These are phyloP conservation scores for Platichthys flesus DNA, from an alignment of 2,113 vertebrate genomes.

Conservation along the genomic window DNA sequence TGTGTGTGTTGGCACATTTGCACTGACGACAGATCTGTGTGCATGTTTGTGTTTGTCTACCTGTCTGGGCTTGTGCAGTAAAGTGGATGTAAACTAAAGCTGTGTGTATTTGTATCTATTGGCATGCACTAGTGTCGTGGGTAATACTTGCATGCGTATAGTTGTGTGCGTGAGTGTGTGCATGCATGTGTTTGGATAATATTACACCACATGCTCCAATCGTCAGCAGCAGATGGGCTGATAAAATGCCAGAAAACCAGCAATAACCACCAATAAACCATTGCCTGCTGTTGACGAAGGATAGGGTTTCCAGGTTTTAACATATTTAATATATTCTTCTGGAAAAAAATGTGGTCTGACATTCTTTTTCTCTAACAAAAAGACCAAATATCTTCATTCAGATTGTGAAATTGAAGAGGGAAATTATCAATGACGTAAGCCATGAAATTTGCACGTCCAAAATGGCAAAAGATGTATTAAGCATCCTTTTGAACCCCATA, in stretches of 20 bases:
- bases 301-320: conserved; percentile 44
- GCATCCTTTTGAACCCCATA: too few relatives aligned
- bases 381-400: background rate
- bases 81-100: background rate
- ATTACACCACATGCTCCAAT: conserved; percentile 58
- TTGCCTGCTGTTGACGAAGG: conserved; percentile 40
- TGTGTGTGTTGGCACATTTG: conserved; percentile 11
- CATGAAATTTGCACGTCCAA: background rate
- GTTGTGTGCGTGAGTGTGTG: background rate
- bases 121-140: background rate
- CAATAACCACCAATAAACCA: conserved; percentile 66
- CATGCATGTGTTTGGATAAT: conserved; percentile 34
- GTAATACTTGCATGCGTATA: conserved; percentile 7
- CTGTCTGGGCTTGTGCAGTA: conserved; percentile 34
- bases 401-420: background rate
- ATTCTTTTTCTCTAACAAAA: background rate
- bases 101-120: conserved; percentile 31
- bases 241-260: conserved; percentile 64
- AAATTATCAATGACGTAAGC: background rate
- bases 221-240: conserved; percentile 68
- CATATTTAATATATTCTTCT: background rate
- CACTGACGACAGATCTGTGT: conserved; percentile 14
- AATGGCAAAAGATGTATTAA: too few relatives aligned
- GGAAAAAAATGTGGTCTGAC: background rate
- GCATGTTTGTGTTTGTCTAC: conserved; percentile 29